Percentiles rank a stretch among this genome's conserved stretches.
Conservation (phyloP, 2,113 vertebrate species). For the Anarrhichthys ocellatus region DNA sequence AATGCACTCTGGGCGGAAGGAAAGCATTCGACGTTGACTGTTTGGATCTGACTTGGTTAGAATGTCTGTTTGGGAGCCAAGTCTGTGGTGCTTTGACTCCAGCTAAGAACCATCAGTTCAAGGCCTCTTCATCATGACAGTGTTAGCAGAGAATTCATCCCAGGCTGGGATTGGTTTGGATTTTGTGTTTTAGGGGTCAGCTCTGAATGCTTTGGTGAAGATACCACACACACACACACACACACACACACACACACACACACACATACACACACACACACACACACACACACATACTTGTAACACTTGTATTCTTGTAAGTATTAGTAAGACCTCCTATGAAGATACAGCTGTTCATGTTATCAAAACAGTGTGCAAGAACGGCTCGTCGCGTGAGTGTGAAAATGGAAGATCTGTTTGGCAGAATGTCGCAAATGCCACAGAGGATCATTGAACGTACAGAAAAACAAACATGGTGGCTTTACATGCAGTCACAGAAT, state of each 20-base stretch:
- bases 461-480: not conserved
- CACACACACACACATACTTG: not conserved
- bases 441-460: not conserved
- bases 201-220: not conserved
- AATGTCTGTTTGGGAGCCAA: constrained; percentile 2
- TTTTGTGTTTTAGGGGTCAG: constrained; percentile 12
- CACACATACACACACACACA: not conserved
- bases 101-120: constrained; percentile 4
- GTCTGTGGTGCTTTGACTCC: not conserved
- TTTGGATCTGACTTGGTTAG: not conserved
- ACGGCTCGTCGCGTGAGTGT: not conserved
- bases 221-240: not conserved
- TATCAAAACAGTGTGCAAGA: not conserved
- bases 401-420: not conserved
- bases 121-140: constrained; percentile 2
- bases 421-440: not conserved
- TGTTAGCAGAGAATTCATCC: constrained; percentile 16
- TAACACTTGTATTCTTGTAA: not conserved
- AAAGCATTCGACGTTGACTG: not conserved
- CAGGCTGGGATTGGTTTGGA: not conserved
- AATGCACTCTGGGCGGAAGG: not conserved
- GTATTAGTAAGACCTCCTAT: constrained; percentile 6
- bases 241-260: not conserved
- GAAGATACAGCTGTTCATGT: constrained; percentile 17
- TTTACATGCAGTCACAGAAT: not conserved